phyloP scores from a whole-genome alignment of 2,113 vertebrate species.

The Propithecus coquereli region DNA sequence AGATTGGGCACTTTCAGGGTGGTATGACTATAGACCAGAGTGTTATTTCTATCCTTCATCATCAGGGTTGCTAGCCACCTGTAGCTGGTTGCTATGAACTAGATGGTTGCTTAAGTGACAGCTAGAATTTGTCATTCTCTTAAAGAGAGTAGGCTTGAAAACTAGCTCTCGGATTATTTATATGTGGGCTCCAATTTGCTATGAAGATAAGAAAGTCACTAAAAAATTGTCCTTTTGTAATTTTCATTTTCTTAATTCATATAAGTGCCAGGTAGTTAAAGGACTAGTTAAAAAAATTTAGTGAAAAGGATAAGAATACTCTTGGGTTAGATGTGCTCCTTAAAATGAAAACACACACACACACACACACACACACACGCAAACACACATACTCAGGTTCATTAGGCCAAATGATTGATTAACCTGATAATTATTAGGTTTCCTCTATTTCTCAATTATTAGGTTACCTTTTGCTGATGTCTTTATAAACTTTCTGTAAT shows the following conservation, averaged over 20 bases:
- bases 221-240: background rate
- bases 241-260: conserved; percentile 14
- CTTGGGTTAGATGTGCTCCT: background rate
- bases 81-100: background rate
- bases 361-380: background rate
- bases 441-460: background rate
- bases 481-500: background rate
- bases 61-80: background rate
- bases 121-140: background rate
- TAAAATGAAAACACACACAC: background rate
- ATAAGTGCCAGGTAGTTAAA: background rate
- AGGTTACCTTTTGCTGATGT: background rate
- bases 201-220: background rate
- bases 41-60: background rate
- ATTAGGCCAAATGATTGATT: background rate
- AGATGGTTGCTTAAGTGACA: background rate
- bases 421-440: background rate
- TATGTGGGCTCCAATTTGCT: background rate
- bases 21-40: too few species aligned
- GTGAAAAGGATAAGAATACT: background rate
- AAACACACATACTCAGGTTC: background rate
- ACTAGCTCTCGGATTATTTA: background rate
- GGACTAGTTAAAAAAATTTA: background rate
- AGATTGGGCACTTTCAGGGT: too few species aligned
- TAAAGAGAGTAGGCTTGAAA: background rate